Evolutionary conservation across 2,888 invertebrate species (phyloP), one percentile per base, ranked within the genome.

Genomic region (Sarcophaga carnaria): DNA sequence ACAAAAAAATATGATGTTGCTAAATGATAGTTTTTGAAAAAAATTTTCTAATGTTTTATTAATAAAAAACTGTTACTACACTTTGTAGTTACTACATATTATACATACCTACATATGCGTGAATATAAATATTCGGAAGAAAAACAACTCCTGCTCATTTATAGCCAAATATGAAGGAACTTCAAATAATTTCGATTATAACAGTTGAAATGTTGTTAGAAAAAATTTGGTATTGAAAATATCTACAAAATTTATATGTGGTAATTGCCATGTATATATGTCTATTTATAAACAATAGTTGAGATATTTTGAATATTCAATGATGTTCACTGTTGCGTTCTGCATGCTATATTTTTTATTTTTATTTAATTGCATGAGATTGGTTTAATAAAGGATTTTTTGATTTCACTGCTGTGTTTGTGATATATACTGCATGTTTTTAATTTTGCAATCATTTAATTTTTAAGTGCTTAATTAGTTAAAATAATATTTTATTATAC

Each of bases 221-320:
- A 11, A 54, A 79, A 37, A n/a, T 4, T 2, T 8, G 37, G 11
- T 14, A 70, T 72, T 77, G 63, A 70, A 78, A 88, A 87, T 89
- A 89, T 90, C 88, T 88, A 87, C 89, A 87, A 88, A 90, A 80
- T 89, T 89, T 86, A 60, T 86, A 88, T 90, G 88, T 89, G 90
- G 90, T 89, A 89, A 88, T 89, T 90, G 90, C 89, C 87, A 90
- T 90, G 90, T 91, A 90, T 85, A 78, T 85, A 75, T 78, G 81
- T 81, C 67, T 83, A 59, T 81, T 49, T 80, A 74, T 78, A 77
- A 80, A 77, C 78, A 89, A 37, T 92, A 91, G 91, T 89, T 90
- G 81, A 89, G 45, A 76, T 85, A 76, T 85, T 90, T 92, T 91
- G 90, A 91, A 92, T 92, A 91, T 92, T 92, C 90, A 91, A 91